Base-by-base conservation (phyloP, 2,888 invertebrate species). In the Heliconius hortense region DNA sequence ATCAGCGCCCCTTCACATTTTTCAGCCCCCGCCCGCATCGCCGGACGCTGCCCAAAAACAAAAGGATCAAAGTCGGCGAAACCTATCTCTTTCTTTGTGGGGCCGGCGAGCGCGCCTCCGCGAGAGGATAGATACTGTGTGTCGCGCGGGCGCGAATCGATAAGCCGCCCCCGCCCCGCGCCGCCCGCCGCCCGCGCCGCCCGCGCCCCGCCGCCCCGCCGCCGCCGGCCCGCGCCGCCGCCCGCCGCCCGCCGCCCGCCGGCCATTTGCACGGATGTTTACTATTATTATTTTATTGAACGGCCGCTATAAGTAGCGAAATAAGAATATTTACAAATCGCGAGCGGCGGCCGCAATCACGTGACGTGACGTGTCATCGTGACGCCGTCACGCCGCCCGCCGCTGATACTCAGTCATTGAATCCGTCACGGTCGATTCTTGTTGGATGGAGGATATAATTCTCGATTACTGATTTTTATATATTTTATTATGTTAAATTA, bases 1-100 rank as follows among this genome's bases (percentile, higher is more conserved):
- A 92, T 93, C 93, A 93, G 92, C 90, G 90, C 90, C 92, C 92
- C 92, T 90, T 88, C 89, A 89, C 90, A 92, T 93, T 94, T 93
- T 93, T 93, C 91, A 89, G 90, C 93, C 92, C 92, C 93, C 93
- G 91, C 93, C 93, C 92, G 92, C 89, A 87, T 87, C 90, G 90
- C 93, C 92, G 93, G 94, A 93, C 94, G 92, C 93, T 94, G 93
- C 94, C 94, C 94, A 93, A 93, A 94, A 94, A 94, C 94, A 94
- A 94, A 93, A 93, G 94, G 93, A 93, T 93, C 94, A 93, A 93
- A 93, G 92, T 92, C 93, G 90, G 90, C 92, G 93, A 93, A 93
- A 93, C 93, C 94, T 93, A 94, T 94, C 94, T 94, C 93, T 94
- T 93, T 94, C 93, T 93, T 93, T 94, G 93, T 94, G 93, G 87